Evolutionary conservation across 2,888 invertebrate genomes (phyloP), one percentile per base, ranked within the genome.

Genomic region (Metacarcinus magister): DNA sequence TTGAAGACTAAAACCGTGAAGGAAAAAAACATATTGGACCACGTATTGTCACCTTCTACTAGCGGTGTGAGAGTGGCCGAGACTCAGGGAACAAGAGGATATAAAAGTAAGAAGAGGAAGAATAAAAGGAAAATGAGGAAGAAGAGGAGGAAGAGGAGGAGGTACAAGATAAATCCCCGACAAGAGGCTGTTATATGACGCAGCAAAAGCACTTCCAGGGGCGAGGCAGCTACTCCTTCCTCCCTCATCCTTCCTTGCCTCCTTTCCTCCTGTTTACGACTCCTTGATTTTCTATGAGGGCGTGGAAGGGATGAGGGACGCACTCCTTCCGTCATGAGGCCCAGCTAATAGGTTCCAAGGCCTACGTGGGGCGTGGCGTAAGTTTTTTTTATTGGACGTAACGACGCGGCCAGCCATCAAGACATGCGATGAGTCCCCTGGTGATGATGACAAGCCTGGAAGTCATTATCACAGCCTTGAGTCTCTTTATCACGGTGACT

Each of bases 391-490:
- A 48, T 44, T n/a, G 44, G 46, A n/a, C 32, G n/a, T 91, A 44
- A 44, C 19, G 91, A 43, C 32, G 91, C 7, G 44, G 44, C 46
- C 44, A 23, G 44, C 19, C n/a, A 91, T 28, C 44, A 91, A 44
- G 91, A 23, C 91, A 44, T 44, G 28, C 44, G 16, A 91, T 44
- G 23, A 91, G 44, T 91, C 46, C 91, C 44, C 19, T 16, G 46
- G 44, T 23, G 91, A 43, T 91, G 91, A 91, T 44, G 91, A 44
- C 91, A 44, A 44, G 91, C n/a, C 91, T 7, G 8, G 44, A n/a
- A 91, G 44, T 91, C 46, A 91, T 91, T 91, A 91, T 91, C n/a
- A 48, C 91, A 28, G 44, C 91, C 91, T 44, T 48, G 91, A 48
- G 91, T 16, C 91, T 91, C 44, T 91, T 91, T 91, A 90, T 90